Evolutionary conservation across 2,888 invertebrate genomes (phyloP).

Genomic region (Drosophila suboccidentalis): DNA sequence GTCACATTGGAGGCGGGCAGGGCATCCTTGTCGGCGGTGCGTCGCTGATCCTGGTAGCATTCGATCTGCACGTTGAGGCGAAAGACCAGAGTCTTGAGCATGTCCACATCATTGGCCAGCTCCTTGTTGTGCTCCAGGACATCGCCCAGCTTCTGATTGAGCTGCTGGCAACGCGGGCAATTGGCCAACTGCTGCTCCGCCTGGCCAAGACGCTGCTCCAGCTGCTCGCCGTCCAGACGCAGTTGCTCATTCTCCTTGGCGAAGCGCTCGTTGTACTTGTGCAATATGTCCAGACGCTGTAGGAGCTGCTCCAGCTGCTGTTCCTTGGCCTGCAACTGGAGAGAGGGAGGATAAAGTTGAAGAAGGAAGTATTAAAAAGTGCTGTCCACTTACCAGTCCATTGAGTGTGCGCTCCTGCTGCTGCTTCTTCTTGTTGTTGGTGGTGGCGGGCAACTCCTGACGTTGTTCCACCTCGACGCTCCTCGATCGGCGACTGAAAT

Average conservation of each 20-base stretch:
- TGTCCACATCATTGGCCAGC: slow-evolving; percentile 89
- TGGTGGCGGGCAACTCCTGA: slow-evolving; percentile 18
- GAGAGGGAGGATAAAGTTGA: no score
- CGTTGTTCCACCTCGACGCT: slow-evolving; percentile 76
- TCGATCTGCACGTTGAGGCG: slow-evolving; percentile 92
- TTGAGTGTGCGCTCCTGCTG: slow-evolving; percentile 75
- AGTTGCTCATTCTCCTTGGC: slow-evolving; percentile 88
- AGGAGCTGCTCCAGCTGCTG: slow-evolving; percentile 88
- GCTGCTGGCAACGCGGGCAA: slow-evolving; percentile 82
- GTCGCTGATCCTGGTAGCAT: slow-evolving; percentile 90
- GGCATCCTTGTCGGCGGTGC: not conserved
- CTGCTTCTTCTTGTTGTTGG: slow-evolving; percentile 32
- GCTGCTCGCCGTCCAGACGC: slow-evolving; percentile 86
- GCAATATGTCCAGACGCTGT: slow-evolving; percentile 87
- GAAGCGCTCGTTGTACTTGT: slow-evolving; percentile 88
- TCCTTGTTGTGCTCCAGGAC: slow-evolving; percentile 87
- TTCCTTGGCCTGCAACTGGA: slow-evolving; percentile 88
- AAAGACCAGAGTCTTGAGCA: slow-evolving; percentile 92
- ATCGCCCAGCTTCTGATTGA: slow-evolving; percentile 56
- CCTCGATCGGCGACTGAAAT: slow-evolving; percentile 81
- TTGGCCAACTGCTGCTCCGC: slow-evolving; percentile 81
- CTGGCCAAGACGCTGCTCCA: slow-evolving; percentile 87
- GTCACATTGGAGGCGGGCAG: not conserved
- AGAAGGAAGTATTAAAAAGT: not conserved
- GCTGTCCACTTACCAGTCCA: slow-evolving; percentile 68